A percentile compares a stretch with the other conserved stretches of the same genome.
Evolutionary conservation across 2,113 vertebrate genomes (phyloP).

Genomic region (Aviceda subcristata): DNA sequence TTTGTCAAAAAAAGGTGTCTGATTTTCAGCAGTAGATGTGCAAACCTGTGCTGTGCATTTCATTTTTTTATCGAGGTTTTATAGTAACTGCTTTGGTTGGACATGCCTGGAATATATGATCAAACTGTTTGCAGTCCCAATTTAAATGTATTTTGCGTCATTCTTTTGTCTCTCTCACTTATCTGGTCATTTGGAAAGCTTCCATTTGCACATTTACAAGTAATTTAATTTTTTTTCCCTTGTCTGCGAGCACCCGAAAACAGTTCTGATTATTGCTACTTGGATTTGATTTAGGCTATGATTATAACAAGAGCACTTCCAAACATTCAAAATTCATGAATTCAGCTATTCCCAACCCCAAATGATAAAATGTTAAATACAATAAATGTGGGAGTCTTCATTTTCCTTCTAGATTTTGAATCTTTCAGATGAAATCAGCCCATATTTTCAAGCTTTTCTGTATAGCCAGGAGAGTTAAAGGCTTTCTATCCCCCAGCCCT

Average conservation of each 20-base stretch:
- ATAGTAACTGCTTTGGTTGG: neutral
- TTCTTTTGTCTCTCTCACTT: neutral
- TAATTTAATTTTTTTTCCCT: neutral
- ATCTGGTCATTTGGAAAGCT: constrained; percentile 32
- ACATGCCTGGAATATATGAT: constrained; percentile 56
- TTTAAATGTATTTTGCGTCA: neutral
- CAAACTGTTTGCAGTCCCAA: neutral
- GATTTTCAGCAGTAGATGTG: neutral
- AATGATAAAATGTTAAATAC: constrained; percentile 43
- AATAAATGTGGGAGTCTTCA: neutral
- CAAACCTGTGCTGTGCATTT: neutral
- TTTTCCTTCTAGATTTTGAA: constrained; percentile 8
- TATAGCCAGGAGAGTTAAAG: neutral
- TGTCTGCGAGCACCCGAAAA: neutral
- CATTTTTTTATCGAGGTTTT: neutral
- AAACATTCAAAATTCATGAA: constrained; percentile 56
- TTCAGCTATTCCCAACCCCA: neutral
- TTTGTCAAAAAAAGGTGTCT: neutral
- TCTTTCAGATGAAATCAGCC: neutral
- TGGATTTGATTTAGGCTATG: constrained; percentile 14
- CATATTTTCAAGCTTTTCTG: neutral
- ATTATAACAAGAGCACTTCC: neutral
- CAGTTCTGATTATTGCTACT: constrained; percentile 7
- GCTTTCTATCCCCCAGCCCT: neutral
- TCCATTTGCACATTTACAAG: constrained; percentile 26